Conservation (phyloP, 1,140 invertebrate species). For the Calephelis nemesis region DNA sequence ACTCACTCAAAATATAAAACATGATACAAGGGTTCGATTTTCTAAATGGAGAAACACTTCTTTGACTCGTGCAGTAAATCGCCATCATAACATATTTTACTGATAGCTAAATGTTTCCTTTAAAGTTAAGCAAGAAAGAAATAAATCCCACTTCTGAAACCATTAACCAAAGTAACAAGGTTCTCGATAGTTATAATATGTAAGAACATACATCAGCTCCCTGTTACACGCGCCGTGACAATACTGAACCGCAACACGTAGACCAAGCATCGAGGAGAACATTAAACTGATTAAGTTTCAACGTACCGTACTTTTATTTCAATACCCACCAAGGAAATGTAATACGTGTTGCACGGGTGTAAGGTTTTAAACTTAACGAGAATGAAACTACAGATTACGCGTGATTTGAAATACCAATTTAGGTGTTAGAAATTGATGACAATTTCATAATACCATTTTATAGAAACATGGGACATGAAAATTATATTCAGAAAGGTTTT, state of each 20-base stretch:
- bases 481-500: too few species aligned
- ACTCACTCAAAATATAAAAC: too few species aligned
- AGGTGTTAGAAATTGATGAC: neutral
- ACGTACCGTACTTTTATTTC: neutral
- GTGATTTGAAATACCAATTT: conserved; percentile 1
- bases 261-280: conserved; percentile 1
- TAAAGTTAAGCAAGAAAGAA: too few species aligned
- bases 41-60: too few species aligned
- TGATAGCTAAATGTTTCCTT: too few species aligned
- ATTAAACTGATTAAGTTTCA: conserved; percentile 5
- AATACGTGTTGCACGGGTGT: neutral
- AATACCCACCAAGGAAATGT: neutral
- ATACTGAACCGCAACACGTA: neutral
- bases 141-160: too few species aligned
- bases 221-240: neutral
- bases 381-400: neutral
- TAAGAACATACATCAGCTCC: neutral
- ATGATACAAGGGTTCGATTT: too few species aligned
- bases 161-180: neutral
- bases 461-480: too few species aligned
- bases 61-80: too few species aligned
- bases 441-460: neutral
- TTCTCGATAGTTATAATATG: neutral
- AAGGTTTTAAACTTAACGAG: neutral
- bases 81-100: too few species aligned